Evolutionary conservation across 1,140 invertebrate species (phyloP).

Genomic region (Ganaspis sp.): DNA sequence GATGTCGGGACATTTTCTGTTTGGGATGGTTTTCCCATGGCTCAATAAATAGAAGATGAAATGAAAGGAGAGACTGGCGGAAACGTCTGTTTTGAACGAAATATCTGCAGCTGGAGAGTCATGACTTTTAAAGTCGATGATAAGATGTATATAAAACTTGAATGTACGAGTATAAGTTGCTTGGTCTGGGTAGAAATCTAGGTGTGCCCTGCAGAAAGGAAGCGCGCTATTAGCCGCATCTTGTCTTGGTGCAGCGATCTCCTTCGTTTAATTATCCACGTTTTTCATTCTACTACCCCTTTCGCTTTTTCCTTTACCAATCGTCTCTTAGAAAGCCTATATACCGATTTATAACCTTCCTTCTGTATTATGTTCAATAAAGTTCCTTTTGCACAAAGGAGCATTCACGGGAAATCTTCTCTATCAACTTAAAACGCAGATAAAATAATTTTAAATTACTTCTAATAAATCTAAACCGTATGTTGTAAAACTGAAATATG

Average conservation of each 20-base stretch:
- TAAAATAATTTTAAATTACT: not conserved
- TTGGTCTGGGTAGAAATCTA: not conserved
- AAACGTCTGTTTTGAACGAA: conserved; percentile 17
- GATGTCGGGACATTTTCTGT: not conserved
- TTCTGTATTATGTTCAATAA: conserved; percentile 17
- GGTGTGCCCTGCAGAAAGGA: conserved; percentile 28
- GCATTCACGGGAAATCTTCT: not conserved
- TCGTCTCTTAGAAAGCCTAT: not conserved
- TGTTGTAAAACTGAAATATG: too few species aligned
- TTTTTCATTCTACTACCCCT: conserved; percentile 27
- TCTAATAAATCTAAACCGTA: not conserved
- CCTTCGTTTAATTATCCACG: conserved; percentile 17
- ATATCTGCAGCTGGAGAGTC: not conserved
- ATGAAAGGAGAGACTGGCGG: not conserved
- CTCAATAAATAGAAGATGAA: conserved; percentile 4
- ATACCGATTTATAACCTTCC: conserved; percentile 15
- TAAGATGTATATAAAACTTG: conserved; percentile 1
- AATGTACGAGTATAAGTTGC: not conserved
- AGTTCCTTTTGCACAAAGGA: not conserved
- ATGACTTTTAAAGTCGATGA: conserved; percentile 20
- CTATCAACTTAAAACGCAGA: not conserved
- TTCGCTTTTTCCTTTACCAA: conserved; percentile 26
- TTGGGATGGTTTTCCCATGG: not conserved
- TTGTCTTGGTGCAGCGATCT: conserved; percentile 21
- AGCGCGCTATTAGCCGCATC: conserved; percentile 8